These are phyloP conservation scores for Sparus aurata DNA, from an alignment of 2,797 vertebrate species.

Conservation along the genomic window DNA sequence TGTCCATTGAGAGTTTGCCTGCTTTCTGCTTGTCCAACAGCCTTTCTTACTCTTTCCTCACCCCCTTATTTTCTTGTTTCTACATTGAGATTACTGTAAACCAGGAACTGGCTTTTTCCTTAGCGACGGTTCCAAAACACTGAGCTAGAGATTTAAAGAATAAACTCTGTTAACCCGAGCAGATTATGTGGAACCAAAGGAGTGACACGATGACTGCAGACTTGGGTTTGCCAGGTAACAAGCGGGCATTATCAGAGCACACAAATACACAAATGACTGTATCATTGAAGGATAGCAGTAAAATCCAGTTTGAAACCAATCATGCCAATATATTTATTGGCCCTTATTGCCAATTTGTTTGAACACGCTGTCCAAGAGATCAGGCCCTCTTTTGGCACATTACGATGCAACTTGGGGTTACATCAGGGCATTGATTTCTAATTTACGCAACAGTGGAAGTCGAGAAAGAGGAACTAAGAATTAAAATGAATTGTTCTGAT, in stretches of 20 bases:
- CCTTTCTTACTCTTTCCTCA: conserved; percentile 22
- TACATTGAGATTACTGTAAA: not conserved
- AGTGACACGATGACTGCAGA: not conserved
- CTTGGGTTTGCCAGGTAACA: not conserved
- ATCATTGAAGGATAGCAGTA: not conserved
- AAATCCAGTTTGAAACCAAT: not conserved
- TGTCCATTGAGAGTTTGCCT: conserved; percentile 60
- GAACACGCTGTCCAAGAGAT: not conserved
- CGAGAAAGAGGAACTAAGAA: not conserved
- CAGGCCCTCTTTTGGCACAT: not conserved
- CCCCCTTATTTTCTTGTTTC: not conserved
- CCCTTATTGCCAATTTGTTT: not conserved
- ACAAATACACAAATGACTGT: not conserved
- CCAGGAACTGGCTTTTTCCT: not conserved
- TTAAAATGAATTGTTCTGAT: not conserved
- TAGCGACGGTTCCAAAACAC: not conserved
- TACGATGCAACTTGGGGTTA: not conserved
- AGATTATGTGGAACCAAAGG: not conserved
- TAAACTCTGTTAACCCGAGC: not conserved
- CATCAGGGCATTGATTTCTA: not conserved
- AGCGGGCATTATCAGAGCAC: not conserved
- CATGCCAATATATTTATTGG: accelerated
- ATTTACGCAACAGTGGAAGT: not conserved
- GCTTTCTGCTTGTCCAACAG: not conserved
- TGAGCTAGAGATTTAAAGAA: not conserved